Base-by-base conservation (phyloP, 1,140 invertebrate genomes). In the Pristionchus pacificus region DNA sequence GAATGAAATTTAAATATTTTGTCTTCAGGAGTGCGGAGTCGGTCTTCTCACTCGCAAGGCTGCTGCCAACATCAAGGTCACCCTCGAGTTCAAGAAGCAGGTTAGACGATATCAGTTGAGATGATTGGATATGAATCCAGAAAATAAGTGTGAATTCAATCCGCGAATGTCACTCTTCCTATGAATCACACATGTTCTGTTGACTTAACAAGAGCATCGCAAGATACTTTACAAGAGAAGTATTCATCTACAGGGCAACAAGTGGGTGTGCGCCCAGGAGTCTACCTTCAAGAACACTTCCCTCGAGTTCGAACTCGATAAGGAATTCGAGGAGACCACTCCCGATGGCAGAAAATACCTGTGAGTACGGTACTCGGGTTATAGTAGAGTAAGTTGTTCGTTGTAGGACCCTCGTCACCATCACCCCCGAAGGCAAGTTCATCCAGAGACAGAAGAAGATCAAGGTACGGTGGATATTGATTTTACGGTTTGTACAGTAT, bases 311-410 rank as follows among this genome's bases (percentile, higher is more conserved):
- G 63, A 19, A 10, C 49, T 73, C 28, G 71, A 60, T 28, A 55
- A 68, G 60, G 71, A 73, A 65, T 73, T 73, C 71, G 60, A 73
- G 6, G 71, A 73, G 67, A 73, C 71, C 28, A 73, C 71, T 24
- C 71, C 65, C 29, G 71, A 73, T 59, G 71, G 71, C 25, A 33
- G 71, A 27, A 73, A 60, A 28, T 28, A 64, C n/a, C n/a, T n/a
- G n/a, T n/a, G n/a, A n/a, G n/a, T n/a, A n/a, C n/a, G n/a, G n/a
- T n/a, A n/a, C n/a, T n/a, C n/a, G n/a, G n/a, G n/a, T n/a, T n/a
- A n/a, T n/a, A n/a, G n/a, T n/a, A n/a, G n/a, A n/a, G n/a, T n/a
- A n/a, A n/a, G n/a, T n/a, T n/a, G n/a, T n/a, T n/a, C n/a, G n/a
- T n/a, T n/a, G n/a, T 55, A 60, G 32, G 38, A 60, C 71, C 1